A percentile compares a stretch with the other conserved stretches of the same genome.
phyloP scores from a whole-genome alignment of 2,797 vertebrate species.

The Galagoides demidoff region DNA sequence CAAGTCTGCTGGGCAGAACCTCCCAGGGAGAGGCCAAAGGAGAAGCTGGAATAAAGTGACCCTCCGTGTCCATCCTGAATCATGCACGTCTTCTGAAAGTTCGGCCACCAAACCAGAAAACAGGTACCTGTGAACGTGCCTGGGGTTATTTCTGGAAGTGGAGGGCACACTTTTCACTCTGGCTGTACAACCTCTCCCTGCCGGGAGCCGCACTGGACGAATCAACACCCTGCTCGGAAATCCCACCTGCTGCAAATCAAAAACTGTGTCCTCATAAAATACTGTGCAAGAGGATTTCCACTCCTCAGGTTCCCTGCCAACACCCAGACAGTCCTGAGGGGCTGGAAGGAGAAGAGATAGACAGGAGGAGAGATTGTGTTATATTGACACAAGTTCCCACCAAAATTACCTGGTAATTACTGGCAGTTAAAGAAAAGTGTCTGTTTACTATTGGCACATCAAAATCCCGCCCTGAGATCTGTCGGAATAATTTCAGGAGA shows the following conservation, averaged over 20 bases:
- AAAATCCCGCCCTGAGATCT: background rate
- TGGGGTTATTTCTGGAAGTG: background rate
- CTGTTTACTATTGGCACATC: constrained; percentile 25
- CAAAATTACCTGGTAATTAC: constrained; percentile 36
- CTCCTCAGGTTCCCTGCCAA: background rate
- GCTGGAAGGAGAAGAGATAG: background rate
- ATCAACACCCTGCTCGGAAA: background rate
- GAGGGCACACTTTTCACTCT: background rate
- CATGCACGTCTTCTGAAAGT: background rate
- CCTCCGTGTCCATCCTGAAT: background rate
- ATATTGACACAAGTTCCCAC: constrained; percentile 14
- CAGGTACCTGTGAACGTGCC: rapidly evolving
- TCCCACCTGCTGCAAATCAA: rapidly evolving
- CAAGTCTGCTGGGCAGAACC: background rate
- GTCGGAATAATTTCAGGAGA: background rate
- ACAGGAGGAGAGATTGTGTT: background rate
- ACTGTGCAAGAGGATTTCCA: background rate
- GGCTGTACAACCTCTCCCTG: background rate
- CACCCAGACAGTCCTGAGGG: background rate
- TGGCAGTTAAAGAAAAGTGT: background rate
- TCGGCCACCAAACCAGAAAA: background rate
- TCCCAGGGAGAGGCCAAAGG: background rate
- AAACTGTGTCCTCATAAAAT: background rate
- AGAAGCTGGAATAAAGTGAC: background rate
- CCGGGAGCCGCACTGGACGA: rapidly evolving